Evolutionary conservation across 2,888 invertebrate genomes (phyloP), one percentile per base, ranked within the genome.

Genomic region (Unio delphinus): DNA sequence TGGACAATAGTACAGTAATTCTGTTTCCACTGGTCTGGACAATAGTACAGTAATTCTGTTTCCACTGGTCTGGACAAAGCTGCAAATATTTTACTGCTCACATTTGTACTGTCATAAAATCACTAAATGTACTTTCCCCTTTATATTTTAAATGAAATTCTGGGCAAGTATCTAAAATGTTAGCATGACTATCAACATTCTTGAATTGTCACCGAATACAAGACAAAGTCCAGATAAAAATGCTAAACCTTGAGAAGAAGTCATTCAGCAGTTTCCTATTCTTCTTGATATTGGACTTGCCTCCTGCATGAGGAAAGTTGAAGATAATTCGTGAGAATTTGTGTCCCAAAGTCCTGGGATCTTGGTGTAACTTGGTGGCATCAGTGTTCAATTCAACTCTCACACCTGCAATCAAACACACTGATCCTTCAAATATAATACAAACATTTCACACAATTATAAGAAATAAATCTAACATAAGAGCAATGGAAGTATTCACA

Each of bases 251-350:
- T 59, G 68, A 68, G 77, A 92, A 92, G 86, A 92, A 92, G 59
- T 89, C 86, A 68, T 83, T 86, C 6, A 93, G 85, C 30, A 93
- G 88, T 55, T 90, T 86, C 70, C 92, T 90, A 84, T 93, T 93
- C 68, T 90, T 90, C 79, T 92, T 91, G 69, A 93, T 91, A 82
- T 92, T 92, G 86, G 92, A 93, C 88, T 93, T 93, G 11, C 93
- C 93, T 55, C 93, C 92, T 59, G 91, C 90, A 85, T 93, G 92
- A 15, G 93, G 93, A 82, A 93, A 93, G 82, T 93, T 93, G 87
- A 93, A 93, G 66, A 93, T 88, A 58, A 93, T 91, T 80, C 90
- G 89, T 45, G 90, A 84, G 82, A 91, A 92, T 45, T 66, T 73
- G 58, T 86, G 75, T 1, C 63, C 76, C 26, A 71, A 78, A 8